These are phyloP conservation scores for Ceratitis capitata DNA, from an alignment of 1,140 invertebrate species.

Conservation along the genomic window DNA sequence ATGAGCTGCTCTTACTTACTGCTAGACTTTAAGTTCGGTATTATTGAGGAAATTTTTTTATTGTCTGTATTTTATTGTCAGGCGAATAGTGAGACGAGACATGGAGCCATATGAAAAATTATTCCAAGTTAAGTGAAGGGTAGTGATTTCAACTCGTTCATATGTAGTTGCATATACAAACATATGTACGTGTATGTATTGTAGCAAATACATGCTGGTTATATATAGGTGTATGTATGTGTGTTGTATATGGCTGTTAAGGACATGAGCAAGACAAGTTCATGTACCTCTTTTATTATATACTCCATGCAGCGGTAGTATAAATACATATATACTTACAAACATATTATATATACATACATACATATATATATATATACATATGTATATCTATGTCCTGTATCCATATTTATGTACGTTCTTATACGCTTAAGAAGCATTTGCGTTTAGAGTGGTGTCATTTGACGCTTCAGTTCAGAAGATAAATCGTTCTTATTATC, in stretches of 20 bases:
- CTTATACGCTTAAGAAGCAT: background rate
- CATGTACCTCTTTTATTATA: background rate
- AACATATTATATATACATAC: too few relatives aligned
- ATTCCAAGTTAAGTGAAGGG: background rate
- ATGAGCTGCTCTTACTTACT: conserved; percentile 8
- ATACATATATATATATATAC: background rate
- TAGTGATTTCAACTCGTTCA: conserved; percentile 22
- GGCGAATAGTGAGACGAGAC: background rate
- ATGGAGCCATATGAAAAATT: conserved; percentile 2
- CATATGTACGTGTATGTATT: too few relatives aligned
- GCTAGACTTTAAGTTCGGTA: conserved; percentile 1
- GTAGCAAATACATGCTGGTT: too few relatives aligned
- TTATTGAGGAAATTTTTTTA: background rate
- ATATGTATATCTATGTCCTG: background rate
- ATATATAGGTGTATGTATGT: too few relatives aligned
- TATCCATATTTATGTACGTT: too few relatives aligned
- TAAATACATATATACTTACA: too few relatives aligned
- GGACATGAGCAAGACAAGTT: background rate
- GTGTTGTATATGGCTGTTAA: too few relatives aligned
- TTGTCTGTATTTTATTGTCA: background rate
- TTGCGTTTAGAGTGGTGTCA: background rate
- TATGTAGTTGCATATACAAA: too few relatives aligned
- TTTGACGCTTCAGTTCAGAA: conserved; percentile 5
- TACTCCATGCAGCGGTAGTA: too few relatives aligned
- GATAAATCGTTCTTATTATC: conserved; percentile 21